These are phyloP conservation scores for Galeruca laticollis DNA, from an alignment of 2,888 invertebrate species.

Conservation along the genomic window DNA sequence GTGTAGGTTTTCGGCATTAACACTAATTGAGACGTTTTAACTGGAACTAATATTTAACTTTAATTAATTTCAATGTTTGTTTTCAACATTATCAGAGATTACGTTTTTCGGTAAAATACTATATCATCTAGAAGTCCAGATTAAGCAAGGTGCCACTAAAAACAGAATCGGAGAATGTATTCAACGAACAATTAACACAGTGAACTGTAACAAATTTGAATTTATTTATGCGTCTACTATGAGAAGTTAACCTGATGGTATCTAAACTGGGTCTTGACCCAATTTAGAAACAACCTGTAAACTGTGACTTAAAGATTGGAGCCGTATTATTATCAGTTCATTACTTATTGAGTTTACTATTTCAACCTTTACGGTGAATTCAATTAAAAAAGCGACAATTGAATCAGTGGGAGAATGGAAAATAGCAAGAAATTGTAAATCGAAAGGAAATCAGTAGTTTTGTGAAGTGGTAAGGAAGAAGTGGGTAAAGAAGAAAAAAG, in stretches of 20 bases:
- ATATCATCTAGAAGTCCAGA: not conserved
- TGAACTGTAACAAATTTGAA: not conserved
- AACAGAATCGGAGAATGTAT: not conserved
- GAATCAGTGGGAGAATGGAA: no score
- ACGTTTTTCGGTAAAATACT: not conserved
- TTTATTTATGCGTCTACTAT: not conserved
- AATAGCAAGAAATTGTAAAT: no score
- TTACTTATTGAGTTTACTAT: no score
- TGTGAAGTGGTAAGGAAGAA: no score
- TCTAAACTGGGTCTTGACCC: not conserved
- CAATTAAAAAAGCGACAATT: no score
- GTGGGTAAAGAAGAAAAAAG: no score
- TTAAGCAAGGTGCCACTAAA: not conserved
- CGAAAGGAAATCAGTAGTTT: no score
- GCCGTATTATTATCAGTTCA: no score
- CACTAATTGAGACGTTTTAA: conserved; percentile 19
- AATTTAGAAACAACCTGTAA: not conserved
- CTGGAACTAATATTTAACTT: conserved; percentile 14
- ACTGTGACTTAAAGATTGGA: not conserved
- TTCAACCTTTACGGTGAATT: no score
- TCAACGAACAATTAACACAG: not conserved
- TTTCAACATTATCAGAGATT: conserved; percentile 1
- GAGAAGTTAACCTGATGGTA: not conserved
- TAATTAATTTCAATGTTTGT: conserved; percentile 17
- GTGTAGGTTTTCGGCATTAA: conserved; percentile 13